These are phyloP conservation scores for Xenopus laevis DNA, from an alignment of 2,113 vertebrate species.

Conservation along the genomic window DNA sequence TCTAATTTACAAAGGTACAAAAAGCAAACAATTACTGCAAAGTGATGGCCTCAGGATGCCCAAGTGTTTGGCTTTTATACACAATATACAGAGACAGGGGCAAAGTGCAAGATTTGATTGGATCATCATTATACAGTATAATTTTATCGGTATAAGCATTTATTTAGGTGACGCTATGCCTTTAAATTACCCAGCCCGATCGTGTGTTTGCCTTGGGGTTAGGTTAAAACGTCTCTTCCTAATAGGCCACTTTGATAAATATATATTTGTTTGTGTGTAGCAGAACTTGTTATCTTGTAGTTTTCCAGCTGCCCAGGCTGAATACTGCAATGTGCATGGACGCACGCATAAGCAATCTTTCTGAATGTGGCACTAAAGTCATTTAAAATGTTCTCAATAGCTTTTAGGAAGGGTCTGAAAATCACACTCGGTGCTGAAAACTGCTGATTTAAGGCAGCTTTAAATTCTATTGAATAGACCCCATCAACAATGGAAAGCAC, in stretches of 20 bases:
- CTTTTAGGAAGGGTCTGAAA: constrained; percentile 39
- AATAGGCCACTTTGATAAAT: neutral
- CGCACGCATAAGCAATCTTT: constrained; percentile 38
- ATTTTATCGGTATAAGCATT: no score
- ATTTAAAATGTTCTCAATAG: constrained; percentile 44
- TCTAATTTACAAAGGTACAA: no score
- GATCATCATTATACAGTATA: no score
- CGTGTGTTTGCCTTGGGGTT: no score
- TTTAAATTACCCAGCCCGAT: no score
- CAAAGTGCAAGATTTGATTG: no score
- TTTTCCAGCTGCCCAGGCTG: constrained; percentile 33
- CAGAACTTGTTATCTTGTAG: constrained; percentile 37
- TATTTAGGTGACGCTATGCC: no score
- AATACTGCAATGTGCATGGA: constrained; percentile 36
- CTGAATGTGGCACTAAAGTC: constrained; percentile 38
- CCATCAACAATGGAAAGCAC: constrained; percentile 30
- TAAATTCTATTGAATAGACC: constrained; percentile 42
- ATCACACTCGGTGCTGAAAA: constrained; percentile 40
- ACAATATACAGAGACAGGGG: no score
- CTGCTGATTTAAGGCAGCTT: constrained; percentile 43
- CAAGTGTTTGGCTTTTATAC: no score
- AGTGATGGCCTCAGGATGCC: no score
- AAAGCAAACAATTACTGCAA: no score
- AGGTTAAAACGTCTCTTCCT: neutral
- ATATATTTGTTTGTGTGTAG: constrained; percentile 16